Evolutionary conservation across 1,140 invertebrate genomes (phyloP).

Genomic region (Pseudomyrmex gracilis): DNA sequence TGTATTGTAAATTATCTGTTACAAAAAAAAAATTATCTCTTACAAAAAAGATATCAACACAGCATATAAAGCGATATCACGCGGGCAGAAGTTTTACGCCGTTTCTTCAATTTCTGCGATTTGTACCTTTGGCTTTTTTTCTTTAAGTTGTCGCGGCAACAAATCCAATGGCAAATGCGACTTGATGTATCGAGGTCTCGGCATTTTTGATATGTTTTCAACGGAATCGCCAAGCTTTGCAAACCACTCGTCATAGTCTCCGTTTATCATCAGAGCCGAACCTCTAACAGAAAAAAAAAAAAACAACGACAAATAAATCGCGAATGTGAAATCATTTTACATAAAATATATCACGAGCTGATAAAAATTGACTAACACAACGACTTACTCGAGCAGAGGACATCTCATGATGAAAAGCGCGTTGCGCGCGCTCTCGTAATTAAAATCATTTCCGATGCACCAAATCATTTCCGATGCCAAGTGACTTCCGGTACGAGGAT

Average conservation of each 20-base stretch:
- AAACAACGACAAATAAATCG: background rate
- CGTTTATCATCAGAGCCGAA: conserved; percentile 83
- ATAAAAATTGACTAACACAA: background rate
- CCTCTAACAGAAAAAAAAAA: conserved; percentile 75
- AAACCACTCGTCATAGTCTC: conserved; percentile 83
- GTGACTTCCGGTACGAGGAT: conserved; percentile 94
- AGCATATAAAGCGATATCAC: background rate
- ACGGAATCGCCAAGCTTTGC: conserved; percentile 87
- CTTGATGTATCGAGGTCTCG: conserved; percentile 91
- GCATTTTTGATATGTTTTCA: conserved; percentile 88
- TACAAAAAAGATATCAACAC: conserved; percentile 68
- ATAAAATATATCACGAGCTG: too few species aligned
- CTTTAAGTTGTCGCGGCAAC: conserved; percentile 88
- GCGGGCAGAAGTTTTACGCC: background rate
- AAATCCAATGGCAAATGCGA: conserved; percentile 92
- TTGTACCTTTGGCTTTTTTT: conserved; percentile 90
- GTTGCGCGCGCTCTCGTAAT: conserved; percentile 91
- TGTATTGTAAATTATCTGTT: conserved; percentile 95
- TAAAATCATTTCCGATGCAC: conserved; percentile 92
- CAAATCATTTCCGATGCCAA: conserved; percentile 97
- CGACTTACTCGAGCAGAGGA: conserved; percentile 87
- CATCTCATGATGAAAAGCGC: conserved; percentile 88
- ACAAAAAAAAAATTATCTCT: too few species aligned
- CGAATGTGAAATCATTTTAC: background rate
- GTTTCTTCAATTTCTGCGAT: background rate